Evolutionary conservation across 2,888 invertebrate genomes (phyloP).

Genomic region (Emmelina monodactyla): DNA sequence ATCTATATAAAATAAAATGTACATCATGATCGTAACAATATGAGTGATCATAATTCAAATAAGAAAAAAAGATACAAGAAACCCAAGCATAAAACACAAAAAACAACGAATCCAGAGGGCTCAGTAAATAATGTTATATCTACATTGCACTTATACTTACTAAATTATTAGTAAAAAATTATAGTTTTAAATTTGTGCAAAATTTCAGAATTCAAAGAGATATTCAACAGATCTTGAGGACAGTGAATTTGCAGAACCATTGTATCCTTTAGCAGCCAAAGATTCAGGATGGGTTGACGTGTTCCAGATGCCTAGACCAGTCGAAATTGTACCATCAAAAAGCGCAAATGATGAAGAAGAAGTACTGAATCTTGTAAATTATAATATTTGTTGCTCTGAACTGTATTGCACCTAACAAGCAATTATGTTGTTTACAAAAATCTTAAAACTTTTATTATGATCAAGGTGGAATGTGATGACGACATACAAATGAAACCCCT

Average conservation of each 20-base stretch:
- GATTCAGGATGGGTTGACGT: slow-evolving; percentile 59
- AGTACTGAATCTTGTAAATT: slow-evolving; percentile 42
- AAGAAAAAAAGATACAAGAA: slow-evolving; percentile 39
- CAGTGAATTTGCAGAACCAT: slow-evolving; percentile 17
- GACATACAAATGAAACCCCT: slow-evolving; percentile 40
- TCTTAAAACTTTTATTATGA: slow-evolving; percentile 3
- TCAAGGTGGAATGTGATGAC: slow-evolving; percentile 42
- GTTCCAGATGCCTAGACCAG: slow-evolving; percentile 24
- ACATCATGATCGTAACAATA: slow-evolving; percentile 29
- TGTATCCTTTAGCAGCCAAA: slow-evolving; percentile 45
- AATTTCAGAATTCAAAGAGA: slow-evolving; percentile 23
- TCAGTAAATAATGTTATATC: too few species aligned
- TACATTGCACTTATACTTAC: too few species aligned
- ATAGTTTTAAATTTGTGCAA: too few species aligned
- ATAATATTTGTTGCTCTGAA: slow-evolving; percentile 3
- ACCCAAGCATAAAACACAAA: slow-evolving; percentile 29
- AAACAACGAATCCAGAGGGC: slow-evolving; percentile 30
- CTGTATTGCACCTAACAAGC: too few species aligned
- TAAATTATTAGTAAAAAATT: too few species aligned
- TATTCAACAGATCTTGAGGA: slow-evolving; percentile 13
- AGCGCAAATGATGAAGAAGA: slow-evolving; percentile 32
- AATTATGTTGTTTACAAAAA: not conserved
- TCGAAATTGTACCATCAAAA: slow-evolving; percentile 17
- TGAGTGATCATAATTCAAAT: slow-evolving; percentile 26
- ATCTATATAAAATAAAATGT: slow-evolving; percentile 3